Percentiles rank a stretch among this genome's conserved stretches.
These are phyloP conservation scores for Psilopogon haemacephalus DNA, from an alignment of 2,113 vertebrate genomes.

Conservation along the genomic window DNA sequence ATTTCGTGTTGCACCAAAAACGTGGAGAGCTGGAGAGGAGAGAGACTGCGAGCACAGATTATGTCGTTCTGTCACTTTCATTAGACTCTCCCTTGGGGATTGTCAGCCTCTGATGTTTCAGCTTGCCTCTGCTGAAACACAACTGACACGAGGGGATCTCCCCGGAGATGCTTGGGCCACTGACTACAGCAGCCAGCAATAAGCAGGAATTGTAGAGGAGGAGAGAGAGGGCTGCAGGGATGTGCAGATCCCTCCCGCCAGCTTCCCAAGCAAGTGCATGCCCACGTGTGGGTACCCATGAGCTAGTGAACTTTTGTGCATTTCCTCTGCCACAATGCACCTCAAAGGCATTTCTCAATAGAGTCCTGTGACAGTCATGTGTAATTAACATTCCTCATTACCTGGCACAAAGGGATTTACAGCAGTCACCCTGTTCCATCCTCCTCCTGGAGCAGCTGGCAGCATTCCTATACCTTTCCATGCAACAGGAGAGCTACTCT, in stretches of 20 bases:
- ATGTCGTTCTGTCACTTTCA: conserved; percentile 27
- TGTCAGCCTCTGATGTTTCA: conserved; percentile 53
- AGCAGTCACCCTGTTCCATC: background rate
- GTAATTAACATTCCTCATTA: background rate
- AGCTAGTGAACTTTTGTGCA: background rate
- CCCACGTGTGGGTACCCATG: rapidly evolving
- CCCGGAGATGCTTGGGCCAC: background rate
- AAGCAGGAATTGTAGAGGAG: background rate
- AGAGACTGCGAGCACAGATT: conserved; percentile 21
- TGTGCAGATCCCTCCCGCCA: background rate
- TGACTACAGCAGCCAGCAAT: background rate
- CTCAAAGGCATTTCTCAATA: background rate
- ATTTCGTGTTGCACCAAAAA: conserved; percentile 45
- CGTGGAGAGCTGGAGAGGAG: background rate
- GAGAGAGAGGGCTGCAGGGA: background rate
- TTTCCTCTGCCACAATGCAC: background rate
- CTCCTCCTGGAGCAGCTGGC: background rate
- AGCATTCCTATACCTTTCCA: background rate
- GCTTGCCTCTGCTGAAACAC: conserved; percentile 26
- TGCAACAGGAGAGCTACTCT: rapidly evolving
- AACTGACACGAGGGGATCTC: background rate
- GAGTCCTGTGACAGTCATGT: background rate
- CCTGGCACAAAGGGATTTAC: background rate
- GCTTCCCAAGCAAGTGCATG: background rate
- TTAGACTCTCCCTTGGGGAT: conserved; percentile 15